Evolutionary conservation across 2,797 vertebrate species (phyloP).

Genomic region (Sebastes trivittatus): DNA sequence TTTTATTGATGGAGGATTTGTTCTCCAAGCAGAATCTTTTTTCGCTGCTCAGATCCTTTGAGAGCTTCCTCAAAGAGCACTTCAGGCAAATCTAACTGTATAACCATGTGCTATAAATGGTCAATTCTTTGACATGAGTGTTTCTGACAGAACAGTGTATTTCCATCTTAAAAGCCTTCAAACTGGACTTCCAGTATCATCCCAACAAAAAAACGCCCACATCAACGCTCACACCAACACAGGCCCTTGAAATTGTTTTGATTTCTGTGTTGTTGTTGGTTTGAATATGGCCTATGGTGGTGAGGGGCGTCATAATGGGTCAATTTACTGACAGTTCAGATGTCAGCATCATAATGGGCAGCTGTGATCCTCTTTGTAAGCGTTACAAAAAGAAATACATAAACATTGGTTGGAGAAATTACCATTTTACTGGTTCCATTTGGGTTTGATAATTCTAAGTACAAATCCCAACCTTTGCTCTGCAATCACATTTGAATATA

Average conservation of each 20-base stretch:
- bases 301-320: conserved; percentile 14
- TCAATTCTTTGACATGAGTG: not conserved
- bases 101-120: conserved; percentile 1
- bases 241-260: not conserved
- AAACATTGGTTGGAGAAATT: not conserved
- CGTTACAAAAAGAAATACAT: not conserved
- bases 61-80: not conserved
- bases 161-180: conserved; percentile 30
- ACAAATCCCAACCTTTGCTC: conserved; percentile 24
- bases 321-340: conserved; percentile 34
- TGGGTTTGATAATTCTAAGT: conserved; percentile 3
- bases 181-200: conserved; percentile 12
- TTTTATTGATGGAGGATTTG: not conserved
- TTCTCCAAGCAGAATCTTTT: not conserved
- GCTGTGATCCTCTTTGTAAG: not conserved
- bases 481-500: conserved; percentile 15
- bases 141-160: conserved; percentile 12
- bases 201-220: not conserved
- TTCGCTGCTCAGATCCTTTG: not conserved
- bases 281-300: conserved; percentile 22
- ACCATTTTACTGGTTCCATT: not conserved
- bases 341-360: conserved; percentile 8
- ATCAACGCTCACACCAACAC: not conserved
- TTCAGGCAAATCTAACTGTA: not conserved
- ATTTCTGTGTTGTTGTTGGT: not conserved